phyloP scores from a whole-genome alignment of 2,113 vertebrate species.

The Nanorana parkeri region DNA sequence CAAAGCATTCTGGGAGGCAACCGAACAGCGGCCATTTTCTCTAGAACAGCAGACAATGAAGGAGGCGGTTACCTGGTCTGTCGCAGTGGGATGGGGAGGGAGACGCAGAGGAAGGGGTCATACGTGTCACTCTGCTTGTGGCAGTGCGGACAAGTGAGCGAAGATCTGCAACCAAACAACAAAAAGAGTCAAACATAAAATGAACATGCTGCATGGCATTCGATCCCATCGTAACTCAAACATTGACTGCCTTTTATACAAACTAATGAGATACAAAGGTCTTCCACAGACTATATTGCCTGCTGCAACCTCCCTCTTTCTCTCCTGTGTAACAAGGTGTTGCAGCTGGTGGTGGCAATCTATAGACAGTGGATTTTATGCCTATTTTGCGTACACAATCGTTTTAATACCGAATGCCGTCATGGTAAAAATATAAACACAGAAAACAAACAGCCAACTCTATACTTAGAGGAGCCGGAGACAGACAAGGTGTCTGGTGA shows the following conservation, averaged over 20 bases:
- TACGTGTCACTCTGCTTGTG: constrained; percentile 97
- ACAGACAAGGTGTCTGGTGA: constrained; percentile 18
- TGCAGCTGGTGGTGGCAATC: no score
- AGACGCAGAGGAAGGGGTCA: constrained; percentile 92
- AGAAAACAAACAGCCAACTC: not conserved
- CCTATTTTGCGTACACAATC: no score
- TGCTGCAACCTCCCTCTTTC: no score
- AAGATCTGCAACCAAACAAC: constrained; percentile 77
- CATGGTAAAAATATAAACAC: not conserved
- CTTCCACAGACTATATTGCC: no score
- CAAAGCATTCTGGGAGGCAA: not conserved
- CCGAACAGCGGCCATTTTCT: not conserved
- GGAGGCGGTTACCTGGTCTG: constrained; percentile 85
- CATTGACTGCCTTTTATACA: not conserved
- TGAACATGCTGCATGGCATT: not conserved
- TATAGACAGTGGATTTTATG: not conserved
- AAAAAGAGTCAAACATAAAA: not conserved
- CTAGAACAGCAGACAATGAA: not conserved
- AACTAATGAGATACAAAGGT: no score
- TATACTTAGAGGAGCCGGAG: constrained; percentile 27
- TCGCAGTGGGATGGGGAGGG: constrained; percentile 89
- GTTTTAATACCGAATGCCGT: not conserved
- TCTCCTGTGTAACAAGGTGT: no score
- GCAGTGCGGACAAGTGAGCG: constrained; percentile 94
- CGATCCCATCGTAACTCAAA: not conserved